A percentile compares a stretch with the other conserved stretches of the same genome.
Evolutionary conservation across 2,797 vertebrate species (phyloP).

Genomic region (Potorous gilbertii): DNA sequence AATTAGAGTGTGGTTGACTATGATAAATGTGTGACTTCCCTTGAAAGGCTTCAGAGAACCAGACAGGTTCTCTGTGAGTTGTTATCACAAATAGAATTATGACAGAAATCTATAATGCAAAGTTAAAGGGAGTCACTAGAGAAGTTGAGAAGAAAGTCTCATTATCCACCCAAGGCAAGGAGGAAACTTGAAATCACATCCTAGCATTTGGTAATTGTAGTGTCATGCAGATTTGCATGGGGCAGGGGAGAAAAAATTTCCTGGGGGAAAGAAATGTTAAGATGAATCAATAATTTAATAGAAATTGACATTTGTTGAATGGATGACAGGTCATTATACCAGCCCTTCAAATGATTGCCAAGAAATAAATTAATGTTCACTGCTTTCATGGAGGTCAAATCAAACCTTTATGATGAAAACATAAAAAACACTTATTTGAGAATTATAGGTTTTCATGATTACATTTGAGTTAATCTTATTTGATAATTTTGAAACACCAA

Average conservation of each 20-base stretch:
- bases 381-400: not conserved
- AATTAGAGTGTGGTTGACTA: constrained; percentile 57
- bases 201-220: constrained; percentile 27
- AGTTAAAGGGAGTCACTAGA: constrained; percentile 23
- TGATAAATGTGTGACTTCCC: constrained; percentile 62
- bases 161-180: constrained; percentile 18
- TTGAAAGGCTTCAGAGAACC: constrained; percentile 56
- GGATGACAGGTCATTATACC: not conserved
- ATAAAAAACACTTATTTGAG: constrained; percentile 33
- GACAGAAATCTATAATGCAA: constrained; percentile 57
- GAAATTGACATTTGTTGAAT: not conserved
- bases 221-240: constrained; percentile 32
- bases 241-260: not conserved
- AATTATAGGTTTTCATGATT: constrained; percentile 7
- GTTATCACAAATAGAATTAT: constrained; percentile 52
- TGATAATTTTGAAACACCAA: constrained; percentile 35
- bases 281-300: constrained; percentile 5
- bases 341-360: not conserved
- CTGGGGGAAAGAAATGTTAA: constrained; percentile 23
- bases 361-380: not conserved
- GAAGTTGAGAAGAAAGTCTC: constrained; percentile 26
- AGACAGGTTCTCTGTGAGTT: constrained; percentile 43
- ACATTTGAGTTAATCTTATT: constrained; percentile 36
- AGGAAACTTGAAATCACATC: not conserved
- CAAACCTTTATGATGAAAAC: not conserved